Percentiles rank a stretch among this genome's conserved stretches.
These are phyloP conservation scores for Arctocebus calabarensis DNA, from an alignment of 2,797 vertebrate species.

Conservation along the genomic window DNA sequence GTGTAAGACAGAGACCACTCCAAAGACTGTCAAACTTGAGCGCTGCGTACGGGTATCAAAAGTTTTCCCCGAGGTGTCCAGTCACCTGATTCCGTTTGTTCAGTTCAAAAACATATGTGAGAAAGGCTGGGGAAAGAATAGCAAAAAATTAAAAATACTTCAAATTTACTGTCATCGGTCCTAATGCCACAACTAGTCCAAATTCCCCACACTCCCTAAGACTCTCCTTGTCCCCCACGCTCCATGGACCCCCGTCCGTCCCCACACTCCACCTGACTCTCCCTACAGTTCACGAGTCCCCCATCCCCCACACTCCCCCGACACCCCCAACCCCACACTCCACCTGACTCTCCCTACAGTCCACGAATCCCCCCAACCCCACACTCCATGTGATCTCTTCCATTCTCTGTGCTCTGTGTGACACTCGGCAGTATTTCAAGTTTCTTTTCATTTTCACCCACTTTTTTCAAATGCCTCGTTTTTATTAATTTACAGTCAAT, in stretches of 20 bases:
- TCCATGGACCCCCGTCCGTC: neutral
- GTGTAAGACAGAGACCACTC: neutral
- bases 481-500: constrained; percentile 67
- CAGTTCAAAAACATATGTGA: neutral
- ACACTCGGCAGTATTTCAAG: constrained; percentile 1
- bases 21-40: neutral
- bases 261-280: too few species aligned
- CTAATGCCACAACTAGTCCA: neutral
- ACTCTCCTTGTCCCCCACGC: too few species aligned
- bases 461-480: constrained; percentile 68
- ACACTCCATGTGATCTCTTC: rapidly evolving
- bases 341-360: too few species aligned
- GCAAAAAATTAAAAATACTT: neutral
- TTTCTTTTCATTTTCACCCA: neutral
- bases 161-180: neutral
- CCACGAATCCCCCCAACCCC: neutral
- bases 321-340: rapidly evolving
- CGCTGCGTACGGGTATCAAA: neutral
- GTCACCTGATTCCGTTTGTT: neutral
- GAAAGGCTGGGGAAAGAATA: neutral
- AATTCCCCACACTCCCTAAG: too few species aligned
- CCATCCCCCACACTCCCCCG: neutral
- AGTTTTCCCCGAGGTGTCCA: neutral
- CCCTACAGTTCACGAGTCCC: neutral
- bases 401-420: neutral